These are phyloP conservation scores for Xerus rutilus DNA, from an alignment of 2,797 vertebrate genomes.

Conservation along the genomic window DNA sequence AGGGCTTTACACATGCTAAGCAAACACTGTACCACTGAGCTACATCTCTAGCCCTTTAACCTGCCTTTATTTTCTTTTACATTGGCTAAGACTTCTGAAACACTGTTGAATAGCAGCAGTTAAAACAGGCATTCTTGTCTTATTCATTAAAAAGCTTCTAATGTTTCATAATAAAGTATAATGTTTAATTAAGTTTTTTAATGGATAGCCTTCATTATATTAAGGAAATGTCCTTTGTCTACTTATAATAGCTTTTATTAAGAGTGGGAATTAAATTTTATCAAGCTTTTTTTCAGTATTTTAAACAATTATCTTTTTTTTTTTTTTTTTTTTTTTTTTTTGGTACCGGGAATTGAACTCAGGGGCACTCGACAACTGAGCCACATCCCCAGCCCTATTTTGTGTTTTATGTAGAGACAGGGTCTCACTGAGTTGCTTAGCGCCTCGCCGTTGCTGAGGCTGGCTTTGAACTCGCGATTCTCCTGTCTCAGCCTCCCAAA, in stretches of 20 bases:
- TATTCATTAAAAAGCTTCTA: neutral
- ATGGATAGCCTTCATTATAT: neutral
- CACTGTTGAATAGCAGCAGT: neutral
- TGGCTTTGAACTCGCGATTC: no score
- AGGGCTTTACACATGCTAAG: no score
- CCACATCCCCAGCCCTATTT: no score
- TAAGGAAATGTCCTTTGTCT: constrained; percentile 5
- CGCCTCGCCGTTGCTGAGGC: no score
- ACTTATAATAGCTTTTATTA: neutral
- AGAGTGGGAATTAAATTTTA: neutral
- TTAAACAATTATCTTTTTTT: neutral
- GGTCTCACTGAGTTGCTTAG: no score
- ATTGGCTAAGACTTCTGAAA: neutral
- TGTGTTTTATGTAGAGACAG: no score
- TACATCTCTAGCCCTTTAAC: no score
- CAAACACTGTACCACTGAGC: no score
- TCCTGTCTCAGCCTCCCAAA: no score
- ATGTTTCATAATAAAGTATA: neutral
- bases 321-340: neutral
- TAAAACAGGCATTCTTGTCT: neutral
- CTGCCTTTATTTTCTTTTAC: neutral
- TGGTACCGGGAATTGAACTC: no score
- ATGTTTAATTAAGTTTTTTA: neutral
- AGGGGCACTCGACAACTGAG: no score
- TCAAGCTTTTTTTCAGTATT: neutral